Base-by-base conservation (phyloP, 2,888 invertebrate species). In the Acanthosepion esculentum region DNA sequence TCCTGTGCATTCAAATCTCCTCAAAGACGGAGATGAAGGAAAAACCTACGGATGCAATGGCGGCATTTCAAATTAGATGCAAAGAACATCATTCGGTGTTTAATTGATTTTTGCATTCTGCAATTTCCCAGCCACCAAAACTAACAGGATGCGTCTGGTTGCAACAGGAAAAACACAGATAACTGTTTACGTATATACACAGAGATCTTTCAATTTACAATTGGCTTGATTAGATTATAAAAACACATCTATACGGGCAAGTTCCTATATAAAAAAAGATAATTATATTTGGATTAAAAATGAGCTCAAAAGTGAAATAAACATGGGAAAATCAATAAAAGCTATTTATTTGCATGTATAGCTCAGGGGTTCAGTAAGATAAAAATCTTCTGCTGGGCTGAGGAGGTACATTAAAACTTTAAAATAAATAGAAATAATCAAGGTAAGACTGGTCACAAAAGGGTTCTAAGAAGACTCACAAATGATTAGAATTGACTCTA, bases 41-140 rank as follows among this genome's bases (percentile, higher is more conserved):
- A 78, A n/a, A 78, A 78, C 78, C 78, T 78, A n/a, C 78, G 33
- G 78, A 78, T 78, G 78, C 78, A 78, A 78, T 78, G 78, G 78
- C 78, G 18, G 78, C n/a, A 78, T 78, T 78, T 78, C 78, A 78
- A 78, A 78, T 78, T 15, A n/a, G n/a, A n/a, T 33, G n/a, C 78
- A 78, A 78, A 78, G n/a, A n/a, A 78, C 78, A 78, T n/a, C n/a
- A 33, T 78, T n/a, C 18, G 5, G n/a, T 33, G 4, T 29, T 78
- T 78, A n/a, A 59, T 59, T 59, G 59, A 15, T 78, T 78, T 78
- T n/a, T 78, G n/a, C 33, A n/a, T 12, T 78, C 78, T n/a, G 78
- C 33, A 78, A 78, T 78, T 78, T 78, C 78, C 78, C 33, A n/a
- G n/a, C 78, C 18, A 33, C 78, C 12, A n/a, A 78, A 78, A 12